Evolutionary conservation across 2,888 invertebrate genomes (phyloP).

Genomic region (Lithophane ornitopus): DNA sequence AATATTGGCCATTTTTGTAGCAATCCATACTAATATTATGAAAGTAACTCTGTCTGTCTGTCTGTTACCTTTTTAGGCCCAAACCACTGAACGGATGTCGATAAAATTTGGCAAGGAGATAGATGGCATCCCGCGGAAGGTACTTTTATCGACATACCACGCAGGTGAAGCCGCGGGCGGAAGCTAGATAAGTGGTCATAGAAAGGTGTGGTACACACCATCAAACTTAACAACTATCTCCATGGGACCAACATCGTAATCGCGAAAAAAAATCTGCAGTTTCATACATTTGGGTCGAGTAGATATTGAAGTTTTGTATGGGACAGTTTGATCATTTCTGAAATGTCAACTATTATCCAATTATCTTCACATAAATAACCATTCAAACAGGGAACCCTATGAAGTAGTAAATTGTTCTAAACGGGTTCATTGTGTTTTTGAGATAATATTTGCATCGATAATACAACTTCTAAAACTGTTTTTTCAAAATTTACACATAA

Average conservation of each 20-base stretch:
- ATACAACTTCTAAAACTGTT: not conserved
- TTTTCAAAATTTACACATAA: not conserved
- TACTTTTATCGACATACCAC: too few relatives aligned
- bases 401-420: not conserved
- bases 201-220: not conserved
- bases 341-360: not conserved
- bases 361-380: not conserved
- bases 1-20: too few relatives aligned
- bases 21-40: too few relatives aligned
- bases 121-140: too few relatives aligned
- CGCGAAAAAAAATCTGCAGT: too few relatives aligned
- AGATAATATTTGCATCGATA: constrained; percentile 8
- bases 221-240: not conserved
- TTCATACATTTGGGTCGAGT: not conserved
- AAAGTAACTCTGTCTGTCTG: too few relatives aligned
- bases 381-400: not conserved
- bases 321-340: too few relatives aligned
- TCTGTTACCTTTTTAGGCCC: too few relatives aligned
- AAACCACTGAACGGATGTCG: too few relatives aligned
- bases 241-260: not conserved
- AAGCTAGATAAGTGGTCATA: too few relatives aligned
- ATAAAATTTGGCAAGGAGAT: too few relatives aligned
- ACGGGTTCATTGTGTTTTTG: not conserved
- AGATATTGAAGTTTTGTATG: not conserved
- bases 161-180: too few relatives aligned